Conservation (phyloP, 2,888 invertebrate genomes). For the Sinohyriopsis cumingii region DNA sequence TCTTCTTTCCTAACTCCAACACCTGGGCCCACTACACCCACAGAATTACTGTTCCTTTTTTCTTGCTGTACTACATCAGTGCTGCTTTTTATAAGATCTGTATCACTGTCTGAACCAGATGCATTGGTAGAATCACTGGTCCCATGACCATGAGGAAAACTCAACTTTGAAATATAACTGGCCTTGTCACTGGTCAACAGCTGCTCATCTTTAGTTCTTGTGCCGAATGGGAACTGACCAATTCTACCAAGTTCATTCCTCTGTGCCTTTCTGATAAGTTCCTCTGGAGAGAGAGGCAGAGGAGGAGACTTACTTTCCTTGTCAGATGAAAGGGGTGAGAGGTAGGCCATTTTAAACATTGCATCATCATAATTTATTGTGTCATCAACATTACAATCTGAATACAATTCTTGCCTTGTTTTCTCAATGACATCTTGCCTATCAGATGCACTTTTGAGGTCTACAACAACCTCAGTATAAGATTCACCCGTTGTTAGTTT, state of each 20-base stretch:
- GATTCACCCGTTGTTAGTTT: slow-evolving; percentile 41
- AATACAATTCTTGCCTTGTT: slow-evolving; percentile 35
- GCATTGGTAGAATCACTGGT: slow-evolving; percentile 6
- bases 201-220: too few species aligned
- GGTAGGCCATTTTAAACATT: slow-evolving; percentile 59
- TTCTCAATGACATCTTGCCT: slow-evolving; percentile 1
- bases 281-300: slow-evolving; percentile 57
- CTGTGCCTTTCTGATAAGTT: slow-evolving; percentile 24
- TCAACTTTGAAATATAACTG: too few species aligned
- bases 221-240: too few species aligned
- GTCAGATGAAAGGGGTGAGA: slow-evolving; percentile 59
- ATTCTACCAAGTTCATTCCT: too few species aligned
- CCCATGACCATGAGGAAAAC: not conserved
- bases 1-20: slow-evolving; percentile 5
- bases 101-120: slow-evolving; percentile 9
- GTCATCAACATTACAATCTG: slow-evolving; percentile 40
- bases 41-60: slow-evolving; percentile 1
- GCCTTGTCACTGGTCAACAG: too few species aligned
- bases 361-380: slow-evolving; percentile 52
- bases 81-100: slow-evolving; percentile 11
- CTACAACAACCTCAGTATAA: slow-evolving; percentile 11
- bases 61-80: not conserved
- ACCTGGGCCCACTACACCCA: not conserved
- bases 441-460: not conserved
- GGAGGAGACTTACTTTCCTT: slow-evolving; percentile 56